phyloP scores from a whole-genome alignment of 2,113 vertebrate species.

The Corythoichthys intestinalis region DNA sequence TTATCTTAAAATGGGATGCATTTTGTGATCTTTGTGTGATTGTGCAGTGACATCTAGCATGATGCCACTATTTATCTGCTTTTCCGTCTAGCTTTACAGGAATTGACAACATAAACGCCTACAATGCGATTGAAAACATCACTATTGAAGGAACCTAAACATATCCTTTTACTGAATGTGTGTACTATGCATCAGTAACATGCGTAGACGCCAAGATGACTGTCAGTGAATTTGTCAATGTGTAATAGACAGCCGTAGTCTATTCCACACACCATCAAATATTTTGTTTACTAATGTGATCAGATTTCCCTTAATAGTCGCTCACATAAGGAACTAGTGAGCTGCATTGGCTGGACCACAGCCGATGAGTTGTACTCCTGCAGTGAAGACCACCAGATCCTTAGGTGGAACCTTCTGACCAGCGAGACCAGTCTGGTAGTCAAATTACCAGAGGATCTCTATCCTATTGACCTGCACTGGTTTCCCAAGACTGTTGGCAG shows the following conservation, averaged over 20 bases:
- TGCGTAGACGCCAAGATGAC: background rate
- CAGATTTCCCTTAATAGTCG: slow-evolving; percentile 72
- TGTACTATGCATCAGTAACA: background rate
- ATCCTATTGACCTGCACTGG: slow-evolving; percentile 91
- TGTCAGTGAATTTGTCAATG: background rate
- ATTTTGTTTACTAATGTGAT: background rate
- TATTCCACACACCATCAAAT: background rate
- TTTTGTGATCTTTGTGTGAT: background rate
- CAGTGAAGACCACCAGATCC: slow-evolving; percentile 90
- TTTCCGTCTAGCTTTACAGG: slow-evolving; percentile 13
- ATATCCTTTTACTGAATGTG: slow-evolving; percentile 83
- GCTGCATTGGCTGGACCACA: slow-evolving; percentile 92
- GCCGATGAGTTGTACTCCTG: slow-evolving; percentile 93
- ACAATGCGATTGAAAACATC: slow-evolving; percentile 91
- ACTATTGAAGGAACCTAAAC: slow-evolving; percentile 91
- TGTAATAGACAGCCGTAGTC: background rate
- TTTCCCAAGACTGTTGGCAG: slow-evolving; percentile 82
- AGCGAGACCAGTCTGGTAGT: slow-evolving; percentile 81
- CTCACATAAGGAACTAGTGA: slow-evolving; percentile 90
- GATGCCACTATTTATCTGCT: slow-evolving; percentile 6
- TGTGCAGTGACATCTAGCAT: background rate
- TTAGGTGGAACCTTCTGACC: slow-evolving; percentile 89
- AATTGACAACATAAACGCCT: slow-evolving; percentile 13
- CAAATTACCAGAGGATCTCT: slow-evolving; percentile 83
- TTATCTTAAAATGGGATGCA: background rate